Evolutionary conservation across 1,140 invertebrate species (phyloP), one percentile per base, ranked within the genome.

Genomic region (Lutraria rhynchaena): DNA sequence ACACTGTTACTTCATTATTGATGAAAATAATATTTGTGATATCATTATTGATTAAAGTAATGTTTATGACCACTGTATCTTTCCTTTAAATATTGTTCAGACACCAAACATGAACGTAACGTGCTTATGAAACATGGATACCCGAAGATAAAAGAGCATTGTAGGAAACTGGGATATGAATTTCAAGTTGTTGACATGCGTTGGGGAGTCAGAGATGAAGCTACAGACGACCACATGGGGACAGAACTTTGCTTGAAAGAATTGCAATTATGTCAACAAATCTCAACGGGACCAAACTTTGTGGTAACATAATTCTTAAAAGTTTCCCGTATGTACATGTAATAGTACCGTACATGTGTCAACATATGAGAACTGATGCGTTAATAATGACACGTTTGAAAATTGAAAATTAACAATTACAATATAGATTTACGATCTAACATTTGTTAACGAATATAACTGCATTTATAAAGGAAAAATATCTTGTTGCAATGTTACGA

Each of bases 191-290:
- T 95, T 0, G 93, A 95, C 93, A 91, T 90, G 89, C 94, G 98
- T 90, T 99, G 98, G 98, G 98, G 98, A 29, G 92, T 94, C 3
- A 81, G 93, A 46, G 98, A 99, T 89, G 98, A 99, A 93, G 97
- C 98, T 0, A 99, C 97, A 0, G 98, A 99, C 91, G 98, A 99
- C 95, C 98, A 99, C 92, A 98, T 99, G 97, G 99, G 98, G 7
- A 99, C 98, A 0, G 98, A 99, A 90, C 94, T 99, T 0, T 99
- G 98, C 90, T 98, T 99, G 96, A 95, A 96, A 80, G 98, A 99
- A 94, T 98, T 99, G 78, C 95, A 96, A 91, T 99, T 99, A 91
- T 99, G 98, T 91, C 98, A 99, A 91, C 94, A 98, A 33, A 92
- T 99, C 0, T 99, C 98, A 0, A 98, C 99, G 95, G 98, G 98